Percentiles rank a stretch among this genome's conserved stretches.
Evolutionary conservation across 2,888 invertebrate genomes (phyloP).

Genomic region (Cosmorhoe ocellata): DNA sequence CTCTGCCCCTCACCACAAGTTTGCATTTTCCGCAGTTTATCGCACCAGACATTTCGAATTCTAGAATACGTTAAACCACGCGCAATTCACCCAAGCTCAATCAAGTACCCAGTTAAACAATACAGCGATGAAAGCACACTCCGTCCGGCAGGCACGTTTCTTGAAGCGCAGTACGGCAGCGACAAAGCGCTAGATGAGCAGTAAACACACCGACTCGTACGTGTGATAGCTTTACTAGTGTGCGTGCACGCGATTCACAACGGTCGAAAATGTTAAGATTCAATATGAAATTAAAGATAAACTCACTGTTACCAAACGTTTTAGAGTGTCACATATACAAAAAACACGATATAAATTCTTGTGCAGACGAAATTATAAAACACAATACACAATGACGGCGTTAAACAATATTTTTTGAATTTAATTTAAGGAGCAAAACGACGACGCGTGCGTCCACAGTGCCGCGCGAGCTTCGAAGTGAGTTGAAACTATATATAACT

Average conservation of each 20-base stretch:
- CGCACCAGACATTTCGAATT: neutral
- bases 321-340: neutral
- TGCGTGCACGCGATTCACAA: neutral
- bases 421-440: neutral
- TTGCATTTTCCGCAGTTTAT: neutral
- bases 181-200: neutral
- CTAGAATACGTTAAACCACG: neutral
- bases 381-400: neutral
- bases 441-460: neutral
- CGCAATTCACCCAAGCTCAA: too few species aligned
- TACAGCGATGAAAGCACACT: neutral
- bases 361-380: neutral
- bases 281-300: neutral
- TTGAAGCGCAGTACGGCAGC: neutral
- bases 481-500: too few species aligned
- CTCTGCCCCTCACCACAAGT: too few species aligned
- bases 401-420: neutral
- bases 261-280: neutral
- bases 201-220: neutral
- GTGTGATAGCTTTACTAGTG: neutral
- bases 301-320: neutral
- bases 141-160: neutral
- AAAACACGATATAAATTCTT: neutral
- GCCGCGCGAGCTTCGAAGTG: neutral
- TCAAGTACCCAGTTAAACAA: neutral